phyloP scores from a whole-genome alignment of 2,888 invertebrate species.

The Agriopis leucophaearia region DNA sequence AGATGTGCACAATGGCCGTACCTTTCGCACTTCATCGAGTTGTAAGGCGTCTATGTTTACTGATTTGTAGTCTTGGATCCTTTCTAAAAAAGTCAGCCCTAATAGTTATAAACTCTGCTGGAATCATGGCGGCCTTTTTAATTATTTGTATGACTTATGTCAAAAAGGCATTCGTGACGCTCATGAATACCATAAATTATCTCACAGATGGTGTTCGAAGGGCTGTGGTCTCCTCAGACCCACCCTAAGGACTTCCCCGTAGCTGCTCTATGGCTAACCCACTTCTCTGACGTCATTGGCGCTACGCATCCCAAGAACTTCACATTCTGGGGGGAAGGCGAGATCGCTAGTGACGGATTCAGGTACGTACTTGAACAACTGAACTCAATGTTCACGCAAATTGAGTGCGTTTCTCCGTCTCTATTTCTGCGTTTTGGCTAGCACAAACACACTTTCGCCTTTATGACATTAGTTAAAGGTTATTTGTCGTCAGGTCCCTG shows the following conservation, averaged over 20 bases:
- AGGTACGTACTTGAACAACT: constrained; percentile 73
- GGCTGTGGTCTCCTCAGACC: constrained; percentile 97
- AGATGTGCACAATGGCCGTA: no score
- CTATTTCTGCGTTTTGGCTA: no score
- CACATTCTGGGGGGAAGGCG: constrained; percentile 96
- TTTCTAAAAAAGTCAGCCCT: no score
- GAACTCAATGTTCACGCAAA: not conserved
- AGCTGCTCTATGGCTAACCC: constrained; percentile 94
- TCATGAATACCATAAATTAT: not conserved
- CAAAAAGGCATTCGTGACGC: not conserved
- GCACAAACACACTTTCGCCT: not conserved
- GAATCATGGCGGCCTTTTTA: not conserved
- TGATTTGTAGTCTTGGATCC: no score
- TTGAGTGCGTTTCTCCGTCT: not conserved
- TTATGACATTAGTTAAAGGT: not conserved
- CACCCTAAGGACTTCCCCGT: constrained; percentile 98
- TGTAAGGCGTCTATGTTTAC: no score
- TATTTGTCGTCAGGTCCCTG: constrained; percentile 70
- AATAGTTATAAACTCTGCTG: not conserved
- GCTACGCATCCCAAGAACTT: constrained; percentile 96
- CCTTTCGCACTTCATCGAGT: no score
- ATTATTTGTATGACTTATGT: no score
- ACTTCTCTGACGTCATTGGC: constrained; percentile 98
- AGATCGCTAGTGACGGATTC: constrained; percentile 95
- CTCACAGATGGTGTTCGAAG: constrained; percentile 92